These are phyloP conservation scores for Holocentrus rufus DNA, from an alignment of 2,797 vertebrate genomes.

Conservation along the genomic window DNA sequence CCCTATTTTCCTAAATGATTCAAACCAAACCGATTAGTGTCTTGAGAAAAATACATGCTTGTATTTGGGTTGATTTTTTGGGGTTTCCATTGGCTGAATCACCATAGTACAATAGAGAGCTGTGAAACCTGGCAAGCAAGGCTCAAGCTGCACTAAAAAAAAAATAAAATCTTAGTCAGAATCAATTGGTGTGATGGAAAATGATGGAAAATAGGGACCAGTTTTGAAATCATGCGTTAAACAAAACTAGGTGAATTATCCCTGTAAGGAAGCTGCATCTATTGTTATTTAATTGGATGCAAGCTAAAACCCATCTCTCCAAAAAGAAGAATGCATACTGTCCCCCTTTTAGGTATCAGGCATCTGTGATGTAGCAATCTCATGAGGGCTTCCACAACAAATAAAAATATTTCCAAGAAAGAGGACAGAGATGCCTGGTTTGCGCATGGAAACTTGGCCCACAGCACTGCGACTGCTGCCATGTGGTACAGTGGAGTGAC, in stretches of 20 bases:
- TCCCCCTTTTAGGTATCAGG: constrained; percentile 46
- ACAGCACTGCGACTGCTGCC: constrained; percentile 65
- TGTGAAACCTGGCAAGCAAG: constrained; percentile 2
- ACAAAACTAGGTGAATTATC: constrained; percentile 39
- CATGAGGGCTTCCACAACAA: constrained; percentile 46
- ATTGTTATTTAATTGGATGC: constrained; percentile 25
- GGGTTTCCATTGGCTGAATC: too few relatives aligned
- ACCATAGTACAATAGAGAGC: neutral
- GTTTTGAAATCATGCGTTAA: constrained; percentile 2
- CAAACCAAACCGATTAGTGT: too few relatives aligned
- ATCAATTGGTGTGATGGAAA: constrained; percentile 18
- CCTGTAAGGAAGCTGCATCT: constrained; percentile 32
- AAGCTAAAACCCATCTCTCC: constrained; percentile 21
- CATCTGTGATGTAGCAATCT: constrained; percentile 60
- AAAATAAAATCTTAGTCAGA: constrained; percentile 17
- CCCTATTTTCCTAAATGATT: neutral
- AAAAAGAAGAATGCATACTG: constrained; percentile 36
- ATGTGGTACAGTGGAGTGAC: constrained; percentile 66
- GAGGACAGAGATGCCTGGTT: constrained; percentile 66
- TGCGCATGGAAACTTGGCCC: constrained; percentile 77
- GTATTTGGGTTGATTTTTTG: too few relatives aligned
- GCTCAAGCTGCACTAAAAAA: too few relatives aligned
- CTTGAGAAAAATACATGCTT: too few relatives aligned
- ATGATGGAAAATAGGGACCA: neutral
- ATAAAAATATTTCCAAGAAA: constrained; percentile 67